Percentiles rank a stretch among this genome's conserved stretches.
Evolutionary conservation across 2,113 vertebrate species (phyloP).

Genomic region (Scophthalmus maximus): DNA sequence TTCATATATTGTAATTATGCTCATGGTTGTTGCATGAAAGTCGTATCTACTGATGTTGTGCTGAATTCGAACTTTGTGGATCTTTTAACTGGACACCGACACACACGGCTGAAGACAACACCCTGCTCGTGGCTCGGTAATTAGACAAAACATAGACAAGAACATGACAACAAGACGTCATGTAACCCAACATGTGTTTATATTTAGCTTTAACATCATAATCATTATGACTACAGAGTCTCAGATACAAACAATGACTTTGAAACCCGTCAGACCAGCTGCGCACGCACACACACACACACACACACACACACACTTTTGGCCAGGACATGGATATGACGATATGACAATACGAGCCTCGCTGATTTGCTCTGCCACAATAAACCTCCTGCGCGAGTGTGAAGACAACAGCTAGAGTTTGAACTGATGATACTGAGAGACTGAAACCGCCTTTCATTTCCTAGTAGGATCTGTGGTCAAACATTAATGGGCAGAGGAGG

Average conservation of each 20-base stretch:
- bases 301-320: neutral
- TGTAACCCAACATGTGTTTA: neutral
- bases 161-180: no score
- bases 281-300: neutral
- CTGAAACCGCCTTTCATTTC: conserved; percentile 10
- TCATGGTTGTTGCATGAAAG: no score
- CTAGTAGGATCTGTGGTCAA: conserved; percentile 54
- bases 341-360: no score
- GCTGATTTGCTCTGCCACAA: conserved; percentile 54
- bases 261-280: neutral
- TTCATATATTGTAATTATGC: no score
- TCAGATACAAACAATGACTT: neutral
- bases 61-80: no score
- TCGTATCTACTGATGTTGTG: no score
- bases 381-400: conserved; percentile 34
- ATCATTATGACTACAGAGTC: neutral
- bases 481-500: conserved; percentile 49
- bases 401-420: conserved; percentile 43
- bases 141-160: no score
- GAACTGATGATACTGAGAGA: neutral
- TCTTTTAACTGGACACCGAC: no score
- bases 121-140: no score
- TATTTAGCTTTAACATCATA: neutral
- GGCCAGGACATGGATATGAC: conserved; percentile 31
- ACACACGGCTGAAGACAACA: no score